Percentiles rank a stretch among this genome's conserved stretches.
Evolutionary conservation across 2,113 vertebrate genomes (phyloP).

Genomic region (Panthera leo): DNA sequence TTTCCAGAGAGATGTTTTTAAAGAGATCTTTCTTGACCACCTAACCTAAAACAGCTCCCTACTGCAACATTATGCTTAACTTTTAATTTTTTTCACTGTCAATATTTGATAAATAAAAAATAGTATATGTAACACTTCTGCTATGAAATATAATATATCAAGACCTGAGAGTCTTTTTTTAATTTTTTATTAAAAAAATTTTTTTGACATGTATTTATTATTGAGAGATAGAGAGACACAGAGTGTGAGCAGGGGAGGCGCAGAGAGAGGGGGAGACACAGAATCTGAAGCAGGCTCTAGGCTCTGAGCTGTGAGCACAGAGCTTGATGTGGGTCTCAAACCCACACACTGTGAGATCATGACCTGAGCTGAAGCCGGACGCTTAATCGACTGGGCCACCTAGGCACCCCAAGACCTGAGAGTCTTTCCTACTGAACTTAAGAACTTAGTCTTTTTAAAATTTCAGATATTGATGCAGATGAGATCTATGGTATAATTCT

Average conservation of each 20-base stretch:
- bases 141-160: neutral
- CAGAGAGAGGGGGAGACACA: too few species aligned
- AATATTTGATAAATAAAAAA: conserved; percentile 13
- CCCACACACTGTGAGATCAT: too few species aligned
- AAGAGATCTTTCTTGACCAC: neutral
- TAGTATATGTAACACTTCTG: neutral
- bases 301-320: too few species aligned
- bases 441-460: conserved; percentile 35
- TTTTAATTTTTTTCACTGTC: conserved; percentile 16
- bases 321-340: too few species aligned
- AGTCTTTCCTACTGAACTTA: neutral
- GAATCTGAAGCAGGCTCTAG: too few species aligned
- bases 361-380: too few species aligned
- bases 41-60: neutral
- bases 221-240: too few species aligned
- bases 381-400: too few species aligned
- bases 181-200: too few species aligned
- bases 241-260: too few species aligned
- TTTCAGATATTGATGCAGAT: conserved; percentile 9
- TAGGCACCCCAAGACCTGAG: neutral
- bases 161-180: neutral
- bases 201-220: too few species aligned
- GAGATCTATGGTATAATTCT: neutral
- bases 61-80: neutral
- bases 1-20: neutral